Percentiles rank a stretch among this genome's conserved stretches.
phyloP scores from a whole-genome alignment of 1,140 invertebrate genomes.

The Drosophila novamexicana region DNA sequence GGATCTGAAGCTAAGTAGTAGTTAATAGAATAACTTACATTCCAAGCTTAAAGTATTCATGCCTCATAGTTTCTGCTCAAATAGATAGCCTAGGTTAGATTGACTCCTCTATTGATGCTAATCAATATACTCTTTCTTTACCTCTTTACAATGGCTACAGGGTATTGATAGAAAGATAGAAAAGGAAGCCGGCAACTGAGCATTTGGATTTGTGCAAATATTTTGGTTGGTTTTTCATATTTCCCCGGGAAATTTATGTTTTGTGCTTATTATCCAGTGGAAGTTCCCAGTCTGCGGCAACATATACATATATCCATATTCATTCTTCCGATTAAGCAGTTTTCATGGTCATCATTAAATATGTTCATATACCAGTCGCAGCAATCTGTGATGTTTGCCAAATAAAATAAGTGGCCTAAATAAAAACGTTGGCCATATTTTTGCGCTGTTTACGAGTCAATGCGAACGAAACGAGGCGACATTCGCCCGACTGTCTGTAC shows the following conservation, averaged over 20 bases:
- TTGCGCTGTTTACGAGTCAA: conserved; percentile 38
- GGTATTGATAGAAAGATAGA: not conserved
- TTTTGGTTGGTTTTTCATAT: conserved; percentile 48
- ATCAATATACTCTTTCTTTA: not conserved
- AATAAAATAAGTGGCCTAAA: conserved; percentile 82
- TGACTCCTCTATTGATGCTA: not conserved
- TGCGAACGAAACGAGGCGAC: conserved; percentile 13
- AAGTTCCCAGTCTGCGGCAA: conserved; percentile 24
- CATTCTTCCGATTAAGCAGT: conserved; percentile 82
- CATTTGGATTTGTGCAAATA: conserved; percentile 71
- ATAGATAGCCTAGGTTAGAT: no score
- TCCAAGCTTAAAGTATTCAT: no score
- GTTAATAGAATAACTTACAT: no score
- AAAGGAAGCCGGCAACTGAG: conserved; percentile 43
- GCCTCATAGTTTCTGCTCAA: no score
- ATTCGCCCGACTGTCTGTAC: conserved; percentile 32
- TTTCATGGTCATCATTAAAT: conserved; percentile 78
- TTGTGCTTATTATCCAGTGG: conserved; percentile 58
- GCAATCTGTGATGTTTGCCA: conserved; percentile 57
- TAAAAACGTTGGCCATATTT: conserved; percentile 59
- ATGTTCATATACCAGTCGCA: conserved; percentile 51
- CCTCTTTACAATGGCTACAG: not conserved
- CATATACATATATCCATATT: conserved; percentile 55
- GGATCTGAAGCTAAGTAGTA: no score
- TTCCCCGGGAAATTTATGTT: conserved; percentile 59